Conservation (phyloP, 2,797 vertebrate species). For the Aulostomus chinensis region DNA sequence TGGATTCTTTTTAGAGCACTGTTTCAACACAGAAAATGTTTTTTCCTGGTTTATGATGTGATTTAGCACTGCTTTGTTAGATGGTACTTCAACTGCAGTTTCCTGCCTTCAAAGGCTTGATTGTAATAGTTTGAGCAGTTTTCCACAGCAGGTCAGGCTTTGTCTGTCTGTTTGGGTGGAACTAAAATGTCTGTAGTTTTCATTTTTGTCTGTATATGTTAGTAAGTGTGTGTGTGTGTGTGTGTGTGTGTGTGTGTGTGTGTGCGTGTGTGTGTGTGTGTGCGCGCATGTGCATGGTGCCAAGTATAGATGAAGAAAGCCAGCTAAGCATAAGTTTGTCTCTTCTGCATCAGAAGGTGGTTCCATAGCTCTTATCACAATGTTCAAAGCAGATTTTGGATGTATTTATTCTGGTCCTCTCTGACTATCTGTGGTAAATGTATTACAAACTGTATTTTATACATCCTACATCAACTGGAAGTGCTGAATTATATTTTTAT, state of each 20-base stretch:
- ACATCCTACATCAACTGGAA: too few species aligned
- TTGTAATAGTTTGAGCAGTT: conserved; percentile 12
- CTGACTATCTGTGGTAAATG: too few species aligned
- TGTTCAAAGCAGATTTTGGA: background rate
- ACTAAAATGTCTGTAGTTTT: too few species aligned
- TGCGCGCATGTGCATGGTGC: too few species aligned
- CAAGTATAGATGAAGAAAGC: conserved; percentile 18
- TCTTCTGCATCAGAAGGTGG: background rate
- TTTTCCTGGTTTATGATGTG: too few species aligned
- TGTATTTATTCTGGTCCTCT: too few species aligned
- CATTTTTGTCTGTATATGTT: too few species aligned
- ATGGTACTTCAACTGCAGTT: too few species aligned
- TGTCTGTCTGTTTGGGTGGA: conserved; percentile 20
- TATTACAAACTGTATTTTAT: background rate
- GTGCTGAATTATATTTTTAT: too few species aligned
- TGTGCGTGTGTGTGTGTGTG: too few species aligned
- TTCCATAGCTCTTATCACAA: background rate
- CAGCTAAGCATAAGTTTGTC: conserved; percentile 30
- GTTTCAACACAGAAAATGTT: background rate
- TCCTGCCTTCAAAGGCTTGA: background rate
- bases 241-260: background rate
- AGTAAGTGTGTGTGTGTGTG: too few species aligned
- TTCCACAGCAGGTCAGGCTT: conserved; percentile 21
- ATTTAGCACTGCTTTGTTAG: too few species aligned
- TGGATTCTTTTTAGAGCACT: background rate